Evolutionary conservation across 2,113 vertebrate genomes (phyloP).

Genomic region (Pogona vitticeps): DNA sequence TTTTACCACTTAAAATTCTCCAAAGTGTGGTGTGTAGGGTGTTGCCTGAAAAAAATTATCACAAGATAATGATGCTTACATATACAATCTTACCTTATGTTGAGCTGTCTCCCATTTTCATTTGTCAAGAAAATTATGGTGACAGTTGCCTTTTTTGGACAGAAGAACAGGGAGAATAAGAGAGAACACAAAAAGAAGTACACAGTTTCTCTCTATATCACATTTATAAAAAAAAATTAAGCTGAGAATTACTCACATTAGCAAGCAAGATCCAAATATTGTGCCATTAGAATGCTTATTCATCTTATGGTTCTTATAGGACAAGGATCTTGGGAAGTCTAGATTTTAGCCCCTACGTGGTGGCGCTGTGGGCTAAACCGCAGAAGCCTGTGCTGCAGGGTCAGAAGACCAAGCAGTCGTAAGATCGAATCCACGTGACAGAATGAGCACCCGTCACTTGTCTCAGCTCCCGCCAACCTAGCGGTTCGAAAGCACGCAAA

Average conservation of each 20-base stretch:
- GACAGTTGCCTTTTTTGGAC: neutral
- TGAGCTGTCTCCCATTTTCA: neutral
- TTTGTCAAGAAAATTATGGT: neutral
- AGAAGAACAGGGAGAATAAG: neutral
- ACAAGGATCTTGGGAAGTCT: too few relatives aligned
- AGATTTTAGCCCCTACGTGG: too few relatives aligned
- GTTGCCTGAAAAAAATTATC: neutral
- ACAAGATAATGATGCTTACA: neutral
- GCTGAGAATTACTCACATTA: neutral
- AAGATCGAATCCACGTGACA: too few relatives aligned
- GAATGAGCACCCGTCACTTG: too few relatives aligned
- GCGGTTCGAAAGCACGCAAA: too few relatives aligned
- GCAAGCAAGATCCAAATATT: conserved; percentile 1
- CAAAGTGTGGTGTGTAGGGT: neutral
- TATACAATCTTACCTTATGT: neutral
- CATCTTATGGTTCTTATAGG: neutral
- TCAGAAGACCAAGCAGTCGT: too few relatives aligned
- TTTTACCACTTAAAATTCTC: neutral
- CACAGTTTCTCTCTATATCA: neutral
- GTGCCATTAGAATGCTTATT: neutral
- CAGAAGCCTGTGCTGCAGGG: too few relatives aligned
- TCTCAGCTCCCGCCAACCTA: too few relatives aligned
- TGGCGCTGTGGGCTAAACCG: too few relatives aligned
- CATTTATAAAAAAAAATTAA: neutral
- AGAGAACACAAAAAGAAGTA: neutral